A percentile compares a stretch with the other conserved stretches of the same genome.
phyloP scores from a whole-genome alignment of 2,113 vertebrate species.

The Apodemus speciosus region DNA sequence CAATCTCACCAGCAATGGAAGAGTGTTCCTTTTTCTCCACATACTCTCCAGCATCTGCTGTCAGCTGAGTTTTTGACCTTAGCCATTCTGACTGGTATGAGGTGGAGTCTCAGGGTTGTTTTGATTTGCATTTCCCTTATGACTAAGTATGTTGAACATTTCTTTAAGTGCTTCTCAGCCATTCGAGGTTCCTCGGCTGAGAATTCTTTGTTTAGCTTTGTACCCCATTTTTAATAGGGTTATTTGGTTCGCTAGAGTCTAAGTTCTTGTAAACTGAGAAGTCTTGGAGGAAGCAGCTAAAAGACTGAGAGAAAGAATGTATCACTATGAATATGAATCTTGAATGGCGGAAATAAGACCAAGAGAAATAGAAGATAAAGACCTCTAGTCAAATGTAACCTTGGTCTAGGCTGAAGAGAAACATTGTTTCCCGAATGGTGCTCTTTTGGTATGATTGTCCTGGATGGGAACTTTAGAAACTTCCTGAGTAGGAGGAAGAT shows the following conservation, averaged over 20 bases:
- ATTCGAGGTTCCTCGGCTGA: no score
- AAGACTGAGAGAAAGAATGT: not conserved
- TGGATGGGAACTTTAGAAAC: not conserved
- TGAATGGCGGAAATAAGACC: not conserved
- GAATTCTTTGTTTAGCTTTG: no score
- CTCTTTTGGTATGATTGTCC: not conserved
- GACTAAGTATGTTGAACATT: no score
- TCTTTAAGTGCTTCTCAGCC: no score
- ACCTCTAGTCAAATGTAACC: not conserved
- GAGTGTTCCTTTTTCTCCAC: no score
- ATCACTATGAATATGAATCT: not conserved
- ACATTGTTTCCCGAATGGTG: not conserved
- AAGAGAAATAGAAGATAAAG: not conserved
- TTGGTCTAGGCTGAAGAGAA: not conserved
- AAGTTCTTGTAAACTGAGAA: not conserved
- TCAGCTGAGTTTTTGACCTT: no score
- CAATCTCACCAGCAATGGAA: no score
- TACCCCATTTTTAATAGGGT: no score
- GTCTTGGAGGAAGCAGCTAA: not conserved
- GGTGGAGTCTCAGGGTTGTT: no score
- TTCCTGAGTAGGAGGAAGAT: not conserved
- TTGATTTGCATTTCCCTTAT: no score
- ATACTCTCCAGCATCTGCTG: no score
- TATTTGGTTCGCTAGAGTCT: not conserved
- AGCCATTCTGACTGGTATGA: no score